These are phyloP conservation scores for Aulostomus chinensis DNA, from an alignment of 2,797 vertebrate genomes.

Conservation along the genomic window DNA sequence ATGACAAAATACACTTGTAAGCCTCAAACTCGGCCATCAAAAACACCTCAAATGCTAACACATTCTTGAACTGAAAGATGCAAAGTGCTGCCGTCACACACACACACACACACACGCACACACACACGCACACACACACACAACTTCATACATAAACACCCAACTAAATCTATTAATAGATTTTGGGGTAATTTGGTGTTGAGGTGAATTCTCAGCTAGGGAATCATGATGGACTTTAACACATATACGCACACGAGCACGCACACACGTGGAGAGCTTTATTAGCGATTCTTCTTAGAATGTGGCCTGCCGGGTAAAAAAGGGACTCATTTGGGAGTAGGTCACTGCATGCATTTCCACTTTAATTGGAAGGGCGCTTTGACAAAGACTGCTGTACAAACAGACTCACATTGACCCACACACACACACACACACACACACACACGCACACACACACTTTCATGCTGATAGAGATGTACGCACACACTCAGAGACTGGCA, in stretches of 20 bases:
- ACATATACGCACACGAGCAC: slow-evolving; percentile 1
- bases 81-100: not conserved
- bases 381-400: slow-evolving; percentile 50
- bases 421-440: slow-evolving; percentile 13
- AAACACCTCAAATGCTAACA: not conserved
- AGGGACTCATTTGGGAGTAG: slow-evolving; percentile 70
- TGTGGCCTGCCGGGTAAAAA: slow-evolving; percentile 49
- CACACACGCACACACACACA: not conserved
- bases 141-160: no score
- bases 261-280: slow-evolving; percentile 24
- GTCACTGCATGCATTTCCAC: slow-evolving; percentile 77
- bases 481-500: slow-evolving; percentile 2
- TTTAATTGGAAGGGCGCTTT: slow-evolving; percentile 66
- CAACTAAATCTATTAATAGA: slow-evolving; percentile 42
- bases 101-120: slow-evolving; percentile 5
- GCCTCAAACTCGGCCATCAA: no score
- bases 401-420: slow-evolving; percentile 17
- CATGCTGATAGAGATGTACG: slow-evolving; percentile 6
- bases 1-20: no score
- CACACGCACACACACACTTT: slow-evolving; percentile 10
- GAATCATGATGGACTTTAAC: not conserved
- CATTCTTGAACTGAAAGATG: no score
- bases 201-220: slow-evolving; percentile 32
- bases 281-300: slow-evolving; percentile 41
- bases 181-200: slow-evolving; percentile 20